Evolutionary conservation across 1,140 invertebrate species (phyloP).

Genomic region (Copidosoma floridanum): DNA sequence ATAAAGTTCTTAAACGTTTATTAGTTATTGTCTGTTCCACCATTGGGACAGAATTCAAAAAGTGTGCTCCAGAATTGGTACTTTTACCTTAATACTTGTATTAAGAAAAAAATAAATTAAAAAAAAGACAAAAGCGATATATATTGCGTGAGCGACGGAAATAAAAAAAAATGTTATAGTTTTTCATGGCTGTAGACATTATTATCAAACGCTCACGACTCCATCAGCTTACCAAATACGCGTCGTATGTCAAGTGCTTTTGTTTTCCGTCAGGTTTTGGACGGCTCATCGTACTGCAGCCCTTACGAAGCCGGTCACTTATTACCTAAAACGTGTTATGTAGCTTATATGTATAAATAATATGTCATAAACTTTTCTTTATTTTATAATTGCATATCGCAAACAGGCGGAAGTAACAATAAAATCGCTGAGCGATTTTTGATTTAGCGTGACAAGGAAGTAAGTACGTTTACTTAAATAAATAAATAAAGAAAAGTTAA

Average conservation of each 20-base stretch:
- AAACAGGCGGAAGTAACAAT: too few relatives aligned
- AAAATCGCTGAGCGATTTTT: constrained; percentile 21
- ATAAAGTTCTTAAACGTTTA: too few relatives aligned
- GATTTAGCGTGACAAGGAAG: neutral
- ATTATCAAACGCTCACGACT: constrained; percentile 32
- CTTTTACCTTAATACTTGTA: too few relatives aligned
- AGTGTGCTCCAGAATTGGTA: too few relatives aligned
- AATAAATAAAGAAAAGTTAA: neutral
- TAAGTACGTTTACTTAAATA: constrained; percentile 22
- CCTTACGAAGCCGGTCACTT: constrained; percentile 11
- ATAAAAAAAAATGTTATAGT: too few relatives aligned
- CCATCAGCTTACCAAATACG: constrained; percentile 42
- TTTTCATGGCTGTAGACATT: constrained; percentile 33
- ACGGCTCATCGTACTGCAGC: constrained; percentile 21
- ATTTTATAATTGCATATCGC: neutral
- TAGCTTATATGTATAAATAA: neutral
- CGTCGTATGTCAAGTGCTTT: constrained; percentile 33
- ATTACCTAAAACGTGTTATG: constrained; percentile 9
- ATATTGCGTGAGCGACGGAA: too few relatives aligned
- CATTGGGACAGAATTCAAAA: too few relatives aligned
- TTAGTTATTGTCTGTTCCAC: too few relatives aligned
- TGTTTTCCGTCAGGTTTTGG: constrained; percentile 2
- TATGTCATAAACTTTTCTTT: too few relatives aligned
- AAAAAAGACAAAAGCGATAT: too few relatives aligned
- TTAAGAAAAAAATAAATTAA: too few relatives aligned